A percentile compares a stretch with the other conserved stretches of the same genome.
Evolutionary conservation across 2,113 vertebrate species (phyloP).

Genomic region (Ranitomeya imitator): DNA sequence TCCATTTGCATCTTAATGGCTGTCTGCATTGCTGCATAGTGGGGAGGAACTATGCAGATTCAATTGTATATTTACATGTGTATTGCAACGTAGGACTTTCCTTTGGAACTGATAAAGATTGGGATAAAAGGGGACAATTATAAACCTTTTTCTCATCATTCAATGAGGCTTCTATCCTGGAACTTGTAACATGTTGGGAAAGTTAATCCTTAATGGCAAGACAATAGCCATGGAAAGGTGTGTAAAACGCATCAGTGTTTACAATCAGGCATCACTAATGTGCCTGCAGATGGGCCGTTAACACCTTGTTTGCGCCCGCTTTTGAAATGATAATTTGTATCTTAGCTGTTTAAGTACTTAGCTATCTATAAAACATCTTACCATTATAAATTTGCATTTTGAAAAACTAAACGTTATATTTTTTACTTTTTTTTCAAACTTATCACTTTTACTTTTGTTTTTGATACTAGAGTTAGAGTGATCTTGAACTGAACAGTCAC

Average conservation of each 20-base stretch:
- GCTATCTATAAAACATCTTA: background rate
- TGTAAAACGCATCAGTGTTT: constrained; percentile 12
- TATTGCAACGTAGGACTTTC: constrained; percentile 71
- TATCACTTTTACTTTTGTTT: background rate
- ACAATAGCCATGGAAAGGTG: constrained; percentile 32
- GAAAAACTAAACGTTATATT: background rate
- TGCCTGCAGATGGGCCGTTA: background rate
- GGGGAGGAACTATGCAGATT: constrained; percentile 60
- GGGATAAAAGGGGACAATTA: constrained; percentile 59
- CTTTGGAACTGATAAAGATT: constrained; percentile 48
- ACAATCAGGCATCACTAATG: constrained; percentile 10
- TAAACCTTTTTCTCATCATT: constrained; percentile 59
- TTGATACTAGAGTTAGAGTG: background rate
- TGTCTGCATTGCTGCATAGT: constrained; percentile 69
- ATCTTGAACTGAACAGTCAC: background rate
- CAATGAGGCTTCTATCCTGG: background rate
- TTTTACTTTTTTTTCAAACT: background rate
- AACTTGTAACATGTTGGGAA: background rate
- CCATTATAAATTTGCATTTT: background rate
- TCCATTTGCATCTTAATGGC: constrained; percentile 79
- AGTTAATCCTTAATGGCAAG: constrained; percentile 26
- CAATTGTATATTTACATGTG: constrained; percentile 75
- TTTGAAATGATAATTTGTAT: constrained; percentile 14
- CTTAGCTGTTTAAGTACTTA: constrained; percentile 21
- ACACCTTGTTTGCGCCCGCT: background rate